Evolutionary conservation across 2,797 vertebrate genomes (phyloP).

Genomic region (Microtus obscurus): DNA sequence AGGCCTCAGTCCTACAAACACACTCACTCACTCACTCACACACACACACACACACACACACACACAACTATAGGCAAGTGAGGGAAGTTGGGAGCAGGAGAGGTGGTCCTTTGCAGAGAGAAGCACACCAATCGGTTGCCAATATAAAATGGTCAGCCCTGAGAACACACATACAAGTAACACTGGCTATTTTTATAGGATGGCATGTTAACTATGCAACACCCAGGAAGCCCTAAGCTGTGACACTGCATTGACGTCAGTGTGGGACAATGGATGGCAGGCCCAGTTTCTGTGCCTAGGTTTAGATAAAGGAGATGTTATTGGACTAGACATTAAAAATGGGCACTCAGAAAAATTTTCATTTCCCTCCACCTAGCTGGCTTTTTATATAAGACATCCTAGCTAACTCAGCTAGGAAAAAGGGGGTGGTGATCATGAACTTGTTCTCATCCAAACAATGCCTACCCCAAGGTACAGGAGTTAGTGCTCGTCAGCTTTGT

Average conservation of each 20-base stretch:
- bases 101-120: no score
- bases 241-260: background rate
- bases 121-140: no score
- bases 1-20: no score
- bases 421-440: accelerated
- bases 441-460: background rate
- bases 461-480: background rate
- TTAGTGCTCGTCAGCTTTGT: background rate
- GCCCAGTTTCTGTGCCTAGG: background rate
- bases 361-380: background rate
- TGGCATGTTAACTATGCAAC: background rate
- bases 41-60: no score
- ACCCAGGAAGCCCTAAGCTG: background rate
- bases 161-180: background rate
- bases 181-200: background rate
- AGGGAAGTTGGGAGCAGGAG: background rate
- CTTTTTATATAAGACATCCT: background rate
- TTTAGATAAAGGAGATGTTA: background rate
- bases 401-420: background rate
- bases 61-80: background rate
- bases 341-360: background rate
- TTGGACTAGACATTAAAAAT: background rate
- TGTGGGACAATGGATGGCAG: background rate
- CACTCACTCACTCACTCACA: no score
- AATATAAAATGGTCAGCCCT: background rate